Base-by-base conservation (phyloP, 2,797 vertebrate species). In the Oophaga sylvatica region DNA sequence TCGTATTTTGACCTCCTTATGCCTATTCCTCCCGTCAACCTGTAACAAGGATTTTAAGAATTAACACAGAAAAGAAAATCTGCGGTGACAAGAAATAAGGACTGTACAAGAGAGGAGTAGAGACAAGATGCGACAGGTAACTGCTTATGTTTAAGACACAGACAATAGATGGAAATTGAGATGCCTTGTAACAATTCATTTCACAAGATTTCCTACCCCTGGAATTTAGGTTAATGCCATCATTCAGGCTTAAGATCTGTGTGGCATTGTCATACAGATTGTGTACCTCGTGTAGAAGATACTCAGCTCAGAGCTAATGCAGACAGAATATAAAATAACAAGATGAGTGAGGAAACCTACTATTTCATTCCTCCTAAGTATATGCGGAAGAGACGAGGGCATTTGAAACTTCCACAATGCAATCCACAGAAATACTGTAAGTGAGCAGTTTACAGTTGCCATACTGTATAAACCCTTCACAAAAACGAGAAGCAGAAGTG, bases 131-230 rank as follows among this genome's bases (percentile, higher is more conserved):
- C 31, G 62, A 77, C 48, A 83, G 57, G 48, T 60, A 56, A 87
- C 53, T 59, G 31, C 60, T 78, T 56, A 75, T 87, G 68, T 65
- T 63, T 87, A 68, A 45, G 35, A 41, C 10, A 41, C 68, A 87
- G 79, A 75, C 85, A 81, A 87, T 26, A 68, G 48, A 79, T 59
- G 17, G 53, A 86, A 86, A 81, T 63, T 15, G 79, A 87, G 85
- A 87, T 81, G 29, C 62, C 9, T 2, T 31, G 48, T 59, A 87
- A 81, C 78, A 81, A 75, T 77, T 29, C 13, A 20, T 67, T 20
- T 56, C 83, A 78, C 71, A 53, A 83, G 16, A 48, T 78, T 68
- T 29, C 62, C 70, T 84, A 76, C 45, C 29, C 57, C 48, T n/a
- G 22, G 22, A 60, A 65, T 79, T 13, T 16, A 70, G 29, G 60